phyloP scores from a whole-genome alignment of 2,797 vertebrate genomes.

The Rhynchonycteris naso region DNA sequence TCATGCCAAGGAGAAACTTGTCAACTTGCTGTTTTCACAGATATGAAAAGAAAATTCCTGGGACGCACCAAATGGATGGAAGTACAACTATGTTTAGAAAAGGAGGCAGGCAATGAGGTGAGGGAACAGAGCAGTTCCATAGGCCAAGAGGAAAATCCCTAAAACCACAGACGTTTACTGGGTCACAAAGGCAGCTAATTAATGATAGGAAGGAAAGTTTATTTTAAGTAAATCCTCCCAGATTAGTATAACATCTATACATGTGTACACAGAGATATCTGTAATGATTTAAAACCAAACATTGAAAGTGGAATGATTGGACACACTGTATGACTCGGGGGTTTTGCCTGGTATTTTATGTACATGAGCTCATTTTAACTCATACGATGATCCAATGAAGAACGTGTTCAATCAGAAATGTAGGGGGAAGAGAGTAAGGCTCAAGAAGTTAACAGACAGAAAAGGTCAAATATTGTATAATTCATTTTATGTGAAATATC shows the following conservation, averaged over 20 bases:
- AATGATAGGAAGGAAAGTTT: not conserved
- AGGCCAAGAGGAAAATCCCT: slow-evolving; percentile 36
- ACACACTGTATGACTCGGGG: not conserved
- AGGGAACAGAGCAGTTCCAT: slow-evolving; percentile 52
- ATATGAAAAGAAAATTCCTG: slow-evolving; percentile 84
- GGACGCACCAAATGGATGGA: slow-evolving; percentile 73
- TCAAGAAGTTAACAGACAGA: not conserved
- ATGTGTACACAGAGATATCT: not conserved
- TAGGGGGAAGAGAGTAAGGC: not conserved
- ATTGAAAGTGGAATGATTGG: not conserved
- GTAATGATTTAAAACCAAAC: slow-evolving; percentile 20
- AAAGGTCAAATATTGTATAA: not conserved
- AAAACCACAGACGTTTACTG: slow-evolving; percentile 8
- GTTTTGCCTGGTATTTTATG: not conserved
- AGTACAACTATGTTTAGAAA: slow-evolving; percentile 78
- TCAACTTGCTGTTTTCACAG: slow-evolving; percentile 82
- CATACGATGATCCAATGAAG: not conserved
- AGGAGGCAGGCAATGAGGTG: slow-evolving; percentile 45
- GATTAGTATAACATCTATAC: not conserved
- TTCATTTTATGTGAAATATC: not conserved
- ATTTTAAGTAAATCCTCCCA: slow-evolving; percentile 22
- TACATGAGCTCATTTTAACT: not conserved
- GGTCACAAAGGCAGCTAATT: slow-evolving; percentile 51
- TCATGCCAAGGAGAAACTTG: slow-evolving; percentile 80
- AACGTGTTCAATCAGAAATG: not conserved